phyloP scores from a whole-genome alignment of 64 coral and sea anemone species.

The Montipora capricornis region DNA sequence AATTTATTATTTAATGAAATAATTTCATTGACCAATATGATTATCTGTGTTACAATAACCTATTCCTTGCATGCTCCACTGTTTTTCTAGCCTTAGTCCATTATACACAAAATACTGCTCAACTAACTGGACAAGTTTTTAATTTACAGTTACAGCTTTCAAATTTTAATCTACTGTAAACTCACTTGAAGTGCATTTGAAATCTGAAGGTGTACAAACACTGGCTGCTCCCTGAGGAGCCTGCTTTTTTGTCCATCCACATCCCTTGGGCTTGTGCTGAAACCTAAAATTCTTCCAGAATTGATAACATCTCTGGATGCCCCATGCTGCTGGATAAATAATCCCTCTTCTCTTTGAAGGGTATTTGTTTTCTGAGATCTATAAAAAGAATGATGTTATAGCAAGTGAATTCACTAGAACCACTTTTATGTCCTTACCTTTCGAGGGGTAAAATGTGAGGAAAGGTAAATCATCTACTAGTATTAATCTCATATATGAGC shows the following conservation, averaged over 20 bases:
- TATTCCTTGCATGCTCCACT: background rate
- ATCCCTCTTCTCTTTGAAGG: conserved; percentile 37
- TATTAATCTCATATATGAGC: too few relatives aligned
- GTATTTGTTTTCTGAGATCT: conserved; percentile 58
- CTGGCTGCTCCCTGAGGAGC: background rate
- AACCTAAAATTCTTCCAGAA: conserved; percentile 46
- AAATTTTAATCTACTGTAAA: conserved; percentile 7
- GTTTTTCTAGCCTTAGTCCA: background rate
- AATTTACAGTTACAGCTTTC: conserved; percentile 13
- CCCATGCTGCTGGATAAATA: conserved; percentile 45
- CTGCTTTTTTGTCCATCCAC: conserved; percentile 32
- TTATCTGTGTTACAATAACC: background rate
- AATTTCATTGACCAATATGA: background rate
- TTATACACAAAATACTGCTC: background rate
- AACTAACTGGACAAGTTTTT: background rate
- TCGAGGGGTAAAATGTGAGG: too few relatives aligned
- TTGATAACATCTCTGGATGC: conserved; percentile 70
- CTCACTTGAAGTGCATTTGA: conserved; percentile 34
- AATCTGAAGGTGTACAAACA: background rate
- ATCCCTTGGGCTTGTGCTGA: conserved; percentile 43
- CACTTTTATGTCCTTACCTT: too few relatives aligned
- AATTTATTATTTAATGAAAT: background rate
- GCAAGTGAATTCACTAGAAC: background rate
- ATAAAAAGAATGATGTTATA: background rate
- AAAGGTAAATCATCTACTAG: too few relatives aligned